Evolutionary conservation across 2,113 vertebrate species (phyloP), one percentile per base, ranked within the genome.

Genomic region (Anolis carolinensis): DNA sequence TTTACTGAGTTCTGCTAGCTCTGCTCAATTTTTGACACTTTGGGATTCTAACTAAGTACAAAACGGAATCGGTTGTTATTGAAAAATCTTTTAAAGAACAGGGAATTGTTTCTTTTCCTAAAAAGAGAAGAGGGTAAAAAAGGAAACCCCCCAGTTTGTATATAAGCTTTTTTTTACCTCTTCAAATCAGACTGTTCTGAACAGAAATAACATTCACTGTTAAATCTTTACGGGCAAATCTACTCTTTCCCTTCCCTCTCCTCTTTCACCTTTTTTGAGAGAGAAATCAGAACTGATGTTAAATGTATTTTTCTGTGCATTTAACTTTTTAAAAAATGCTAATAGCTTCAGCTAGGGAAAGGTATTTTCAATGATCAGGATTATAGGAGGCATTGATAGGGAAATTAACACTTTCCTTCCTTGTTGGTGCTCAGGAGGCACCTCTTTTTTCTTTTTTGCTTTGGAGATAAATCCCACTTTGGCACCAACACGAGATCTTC

Each of bases 211-310:
- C 84, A 92, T 81, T 90, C 88, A 88, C 81, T 71, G 81, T 88
- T 90, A 94, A 93, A 81, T 83, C 92, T 92, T 94, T 88, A 88
- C 87, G 87, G 92, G 91, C 88, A 94, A 93, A 92, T 94, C n/a
- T 5, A 88, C 73, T 27, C 72, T 52, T 71, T 4, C 7, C 16
- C 32, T 36, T 34, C 4, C n/a, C 32, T 71, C 68, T 32, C 14
- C 68, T 32, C 13, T 13, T 2, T 71, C 30, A 3, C 68, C 20
- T 20, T 36, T 7, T 7, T 20, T 36, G 39, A 68, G 36, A n/a
- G 62, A 4, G 27, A 27, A 4, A 52, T n/a, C 34, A 62, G 32
- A 5, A 7, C 20, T 32, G 52, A 21, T 39, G 59, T 16, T 32
- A 34, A 59, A 20, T 78, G 44, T 52, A 27, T 55, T 8, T 62